Conservation (phyloP, 2,113 vertebrate genomes). For the Paramisgurnus dabryanus region DNA sequence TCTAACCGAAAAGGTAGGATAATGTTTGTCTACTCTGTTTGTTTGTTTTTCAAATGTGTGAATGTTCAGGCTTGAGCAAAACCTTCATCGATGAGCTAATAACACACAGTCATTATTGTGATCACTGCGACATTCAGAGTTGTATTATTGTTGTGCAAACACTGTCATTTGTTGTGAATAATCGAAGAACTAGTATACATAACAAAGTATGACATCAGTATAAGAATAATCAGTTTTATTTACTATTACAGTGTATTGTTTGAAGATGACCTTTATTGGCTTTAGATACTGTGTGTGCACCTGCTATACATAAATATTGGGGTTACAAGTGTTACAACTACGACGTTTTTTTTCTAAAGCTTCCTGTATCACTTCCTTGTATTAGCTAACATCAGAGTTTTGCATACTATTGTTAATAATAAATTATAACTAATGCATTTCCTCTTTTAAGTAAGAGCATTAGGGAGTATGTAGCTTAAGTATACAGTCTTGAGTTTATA, state of each 20-base stretch:
- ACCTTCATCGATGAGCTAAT: neutral
- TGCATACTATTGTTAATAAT: neutral
- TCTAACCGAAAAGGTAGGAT: neutral
- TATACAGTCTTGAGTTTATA: neutral
- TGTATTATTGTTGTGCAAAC: neutral
- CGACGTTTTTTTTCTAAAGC: neutral
- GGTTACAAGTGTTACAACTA: neutral
- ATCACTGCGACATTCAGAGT: neutral
- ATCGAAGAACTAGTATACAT: neutral
- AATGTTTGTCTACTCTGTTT: neutral
- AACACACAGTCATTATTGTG: neutral
- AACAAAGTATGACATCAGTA: too few relatives aligned
- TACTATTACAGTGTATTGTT: neutral
- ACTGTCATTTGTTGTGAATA: neutral
- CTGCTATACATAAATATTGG: neutral
- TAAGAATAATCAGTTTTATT: neutral
- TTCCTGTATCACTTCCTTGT: slow-evolving; percentile 10
- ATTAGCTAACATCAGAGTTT: neutral
- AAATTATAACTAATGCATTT: neutral
- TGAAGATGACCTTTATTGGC: neutral
- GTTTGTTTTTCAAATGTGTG: neutral
- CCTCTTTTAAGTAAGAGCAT: neutral
- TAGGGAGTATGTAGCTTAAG: neutral
- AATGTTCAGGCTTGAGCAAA: neutral
- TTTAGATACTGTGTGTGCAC: neutral